phyloP scores from a whole-genome alignment of 2,113 vertebrate species.

The Thalassarche chlororhynchos region DNA sequence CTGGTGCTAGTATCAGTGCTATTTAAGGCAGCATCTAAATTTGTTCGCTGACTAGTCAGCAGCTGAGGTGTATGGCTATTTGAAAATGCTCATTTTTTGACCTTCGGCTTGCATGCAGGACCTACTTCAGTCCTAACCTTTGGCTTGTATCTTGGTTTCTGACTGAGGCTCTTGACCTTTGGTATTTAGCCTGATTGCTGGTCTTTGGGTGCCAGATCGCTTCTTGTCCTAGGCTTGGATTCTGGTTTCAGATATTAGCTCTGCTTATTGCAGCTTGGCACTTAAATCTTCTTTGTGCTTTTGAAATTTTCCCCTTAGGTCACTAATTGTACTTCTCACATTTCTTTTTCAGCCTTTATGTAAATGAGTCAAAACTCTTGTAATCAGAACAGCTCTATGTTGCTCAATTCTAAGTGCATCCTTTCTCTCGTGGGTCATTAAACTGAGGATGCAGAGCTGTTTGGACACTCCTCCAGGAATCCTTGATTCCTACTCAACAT shows the following conservation, averaged over 20 bases:
- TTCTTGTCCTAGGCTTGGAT: neutral
- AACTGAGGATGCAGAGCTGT: neutral
- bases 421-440: neutral
- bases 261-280: neutral
- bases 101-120: neutral
- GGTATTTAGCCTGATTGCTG: neutral
- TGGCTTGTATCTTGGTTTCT: neutral
- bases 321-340: neutral
- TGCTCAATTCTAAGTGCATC: neutral
- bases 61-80: neutral
- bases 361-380: neutral
- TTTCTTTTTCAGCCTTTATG: neutral
- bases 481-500: neutral
- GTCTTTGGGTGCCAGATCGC: neutral
- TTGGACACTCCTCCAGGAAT: neutral
- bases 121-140: neutral
- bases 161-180: neutral
- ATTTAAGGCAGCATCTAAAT: neutral
- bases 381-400: neutral
- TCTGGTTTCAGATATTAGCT: neutral
- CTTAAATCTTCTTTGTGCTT: neutral
- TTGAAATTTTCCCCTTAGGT: neutral
- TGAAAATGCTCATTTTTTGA: constrained; percentile 14
- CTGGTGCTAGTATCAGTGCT: neutral
- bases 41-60: neutral